These are phyloP conservation scores for Sycophaga agraensis DNA, from an alignment of 1,140 invertebrate genomes.

Conservation along the genomic window DNA sequence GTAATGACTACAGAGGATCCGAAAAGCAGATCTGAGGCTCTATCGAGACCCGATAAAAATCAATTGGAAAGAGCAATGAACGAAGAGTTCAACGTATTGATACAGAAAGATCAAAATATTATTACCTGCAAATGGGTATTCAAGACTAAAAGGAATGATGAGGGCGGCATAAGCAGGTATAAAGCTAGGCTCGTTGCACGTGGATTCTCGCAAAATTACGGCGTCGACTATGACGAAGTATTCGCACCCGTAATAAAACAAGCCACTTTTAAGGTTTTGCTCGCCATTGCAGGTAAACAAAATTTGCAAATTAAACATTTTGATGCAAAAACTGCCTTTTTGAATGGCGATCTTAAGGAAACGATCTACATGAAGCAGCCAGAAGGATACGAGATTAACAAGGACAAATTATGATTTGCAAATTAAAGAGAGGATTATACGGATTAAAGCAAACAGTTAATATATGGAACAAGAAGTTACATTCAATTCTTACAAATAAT, in stretches of 20 bases:
- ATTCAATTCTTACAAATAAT: background rate
- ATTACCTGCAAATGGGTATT: background rate
- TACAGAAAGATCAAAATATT: background rate
- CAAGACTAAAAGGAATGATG: background rate
- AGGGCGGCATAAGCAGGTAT: background rate
- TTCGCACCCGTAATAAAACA: background rate
- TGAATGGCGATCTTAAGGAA: background rate
- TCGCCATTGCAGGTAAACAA: background rate
- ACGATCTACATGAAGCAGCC: slow-evolving; percentile 1
- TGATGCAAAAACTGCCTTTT: background rate
- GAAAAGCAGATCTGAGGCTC: background rate
- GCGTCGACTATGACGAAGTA: background rate
- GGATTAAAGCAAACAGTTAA: slow-evolving; percentile 3
- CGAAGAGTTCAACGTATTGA: background rate
- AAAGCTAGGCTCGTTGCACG: slow-evolving; percentile 3
- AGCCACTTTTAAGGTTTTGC: background rate
- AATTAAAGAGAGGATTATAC: background rate
- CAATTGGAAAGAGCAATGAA: slow-evolving; percentile 1
- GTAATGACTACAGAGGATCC: background rate
- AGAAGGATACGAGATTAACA: background rate
- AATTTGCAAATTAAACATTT: background rate
- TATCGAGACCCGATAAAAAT: background rate
- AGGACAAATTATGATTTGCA: background rate
- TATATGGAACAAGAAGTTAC: slow-evolving; percentile 1
- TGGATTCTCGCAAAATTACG: slow-evolving; percentile 7